Conservation (phyloP, 2,113 vertebrate genomes). For the Pseudonaja textilis region DNA sequence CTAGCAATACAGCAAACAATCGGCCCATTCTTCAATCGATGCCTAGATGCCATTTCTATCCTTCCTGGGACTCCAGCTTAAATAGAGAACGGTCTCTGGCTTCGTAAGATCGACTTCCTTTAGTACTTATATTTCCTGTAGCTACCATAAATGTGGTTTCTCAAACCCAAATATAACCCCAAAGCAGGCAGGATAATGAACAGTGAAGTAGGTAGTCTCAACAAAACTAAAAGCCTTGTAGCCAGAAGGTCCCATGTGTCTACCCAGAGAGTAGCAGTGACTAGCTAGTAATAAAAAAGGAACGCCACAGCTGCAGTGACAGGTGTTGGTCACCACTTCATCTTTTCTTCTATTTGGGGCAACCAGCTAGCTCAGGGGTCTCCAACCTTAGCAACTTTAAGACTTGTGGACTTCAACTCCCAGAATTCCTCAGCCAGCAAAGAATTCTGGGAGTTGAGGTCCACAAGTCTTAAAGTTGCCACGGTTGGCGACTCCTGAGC, state of each 20-base stretch:
- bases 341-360: background rate
- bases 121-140: background rate
- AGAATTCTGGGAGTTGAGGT: too few species aligned
- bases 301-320: background rate
- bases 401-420: too few species aligned
- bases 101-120: background rate
- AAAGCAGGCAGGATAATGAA: background rate
- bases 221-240: background rate
- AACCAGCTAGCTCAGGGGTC: background rate
- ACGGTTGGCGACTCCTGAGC: too few species aligned
- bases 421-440: too few species aligned
- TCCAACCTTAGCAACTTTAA: too few species aligned
- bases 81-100: background rate
- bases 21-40: background rate
- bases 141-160: background rate
- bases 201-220: background rate
- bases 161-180: background rate
- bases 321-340: background rate
- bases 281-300: background rate
- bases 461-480: too few species aligned
- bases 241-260: background rate
- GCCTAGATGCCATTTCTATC: background rate
- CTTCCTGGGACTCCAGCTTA: background rate
- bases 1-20: background rate
- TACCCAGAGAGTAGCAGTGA: background rate